Evolutionary conservation across 2,888 invertebrate species (phyloP).

Genomic region (Morpho helenor): DNA sequence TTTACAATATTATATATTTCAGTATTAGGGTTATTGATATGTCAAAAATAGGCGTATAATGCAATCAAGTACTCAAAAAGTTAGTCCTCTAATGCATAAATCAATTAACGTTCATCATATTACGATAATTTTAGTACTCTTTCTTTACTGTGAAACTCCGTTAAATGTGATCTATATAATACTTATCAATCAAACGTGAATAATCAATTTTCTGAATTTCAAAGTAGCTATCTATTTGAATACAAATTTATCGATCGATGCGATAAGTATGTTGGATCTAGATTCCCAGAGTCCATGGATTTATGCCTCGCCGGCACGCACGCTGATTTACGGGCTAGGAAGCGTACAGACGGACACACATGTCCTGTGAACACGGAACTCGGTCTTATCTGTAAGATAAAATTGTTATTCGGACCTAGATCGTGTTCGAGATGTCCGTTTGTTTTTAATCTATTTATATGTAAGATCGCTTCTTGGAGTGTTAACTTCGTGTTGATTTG

Average conservation of each 20-base stretch:
- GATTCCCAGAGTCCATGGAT: constrained; percentile 13
- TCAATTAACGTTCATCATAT: too few species aligned
- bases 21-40: too few species aligned
- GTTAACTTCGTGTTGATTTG: neutral
- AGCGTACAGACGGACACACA: constrained; percentile 14
- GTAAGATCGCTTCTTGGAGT: neutral
- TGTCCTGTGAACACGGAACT: constrained; percentile 11
- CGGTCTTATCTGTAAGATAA: constrained; percentile 4
- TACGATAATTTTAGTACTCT: too few species aligned
- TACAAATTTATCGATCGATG: constrained; percentile 20
- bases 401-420: constrained; percentile 7
- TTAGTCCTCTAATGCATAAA: too few species aligned
- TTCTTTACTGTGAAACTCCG: too few species aligned
- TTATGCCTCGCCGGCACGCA: constrained; percentile 19
- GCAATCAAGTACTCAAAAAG: too few species aligned
- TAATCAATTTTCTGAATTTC: neutral
- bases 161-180: too few species aligned
- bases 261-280: constrained; percentile 16
- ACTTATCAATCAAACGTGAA: too few species aligned
- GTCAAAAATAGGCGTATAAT: too few species aligned
- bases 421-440: neutral
- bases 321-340: constrained; percentile 20
- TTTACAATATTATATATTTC: too few species aligned
- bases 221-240: constrained; percentile 12
- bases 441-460: constrained; percentile 6